phyloP scores from a whole-genome alignment of 1,140 invertebrate species.

The Phymorhynchus buccinoides region DNA sequence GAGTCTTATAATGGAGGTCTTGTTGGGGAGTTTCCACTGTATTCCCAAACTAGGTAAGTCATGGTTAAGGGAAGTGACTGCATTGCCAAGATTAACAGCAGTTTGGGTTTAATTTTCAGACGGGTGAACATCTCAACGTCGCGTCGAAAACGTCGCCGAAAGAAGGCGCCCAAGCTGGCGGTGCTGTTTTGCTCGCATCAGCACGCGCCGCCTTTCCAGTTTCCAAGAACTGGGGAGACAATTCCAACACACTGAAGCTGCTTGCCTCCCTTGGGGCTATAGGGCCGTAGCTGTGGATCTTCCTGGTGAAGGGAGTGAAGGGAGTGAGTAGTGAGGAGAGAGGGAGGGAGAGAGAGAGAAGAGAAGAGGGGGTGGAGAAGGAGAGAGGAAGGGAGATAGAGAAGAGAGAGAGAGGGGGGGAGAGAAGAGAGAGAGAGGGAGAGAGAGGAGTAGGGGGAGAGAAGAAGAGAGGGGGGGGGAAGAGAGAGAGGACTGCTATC shows the following conservation, averaged over 20 bases:
- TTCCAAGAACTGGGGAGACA: conserved; percentile 72
- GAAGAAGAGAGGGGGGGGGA: background rate
- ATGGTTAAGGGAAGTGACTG: no score
- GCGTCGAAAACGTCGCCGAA: conserved; percentile 35
- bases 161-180: conserved; percentile 41
- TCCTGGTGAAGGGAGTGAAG: conserved; percentile 58
- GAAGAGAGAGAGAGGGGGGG: background rate
- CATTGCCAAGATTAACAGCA: no score
- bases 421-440: background rate
- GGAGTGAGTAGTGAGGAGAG: background rate
- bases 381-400: background rate
- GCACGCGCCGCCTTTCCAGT: conserved; percentile 69
- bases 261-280: conserved; percentile 72
- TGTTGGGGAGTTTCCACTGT: no score
- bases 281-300: conserved; percentile 72
- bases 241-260: conserved; percentile 70
- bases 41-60: no score
- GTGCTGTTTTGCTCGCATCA: conserved; percentile 75
- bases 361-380: background rate
- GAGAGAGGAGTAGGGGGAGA: background rate
- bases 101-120: no score
- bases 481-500: background rate
- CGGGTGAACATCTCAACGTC: conserved; percentile 44
- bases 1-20: no score
- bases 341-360: background rate